These are phyloP conservation scores for Heterochromis multidens DNA, from an alignment of 2,113 vertebrate species.

Conservation along the genomic window DNA sequence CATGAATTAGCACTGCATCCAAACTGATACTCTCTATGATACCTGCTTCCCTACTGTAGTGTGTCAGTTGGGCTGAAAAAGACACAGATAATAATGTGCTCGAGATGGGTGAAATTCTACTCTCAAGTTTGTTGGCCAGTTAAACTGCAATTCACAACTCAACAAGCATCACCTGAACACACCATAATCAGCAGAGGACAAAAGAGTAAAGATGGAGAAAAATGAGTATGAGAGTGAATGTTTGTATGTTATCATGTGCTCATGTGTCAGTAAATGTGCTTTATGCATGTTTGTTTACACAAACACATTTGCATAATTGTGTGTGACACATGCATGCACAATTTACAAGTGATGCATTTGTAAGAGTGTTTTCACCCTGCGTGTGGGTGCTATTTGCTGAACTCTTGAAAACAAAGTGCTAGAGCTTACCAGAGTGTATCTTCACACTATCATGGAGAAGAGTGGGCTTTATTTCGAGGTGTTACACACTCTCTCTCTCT, in stretches of 20 bases:
- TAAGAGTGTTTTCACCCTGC: background rate
- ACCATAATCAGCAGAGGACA: background rate
- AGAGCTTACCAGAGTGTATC: constrained; percentile 43
- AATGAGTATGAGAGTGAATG: background rate
- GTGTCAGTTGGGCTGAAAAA: background rate
- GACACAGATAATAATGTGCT: background rate
- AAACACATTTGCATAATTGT: background rate
- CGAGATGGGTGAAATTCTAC: background rate
- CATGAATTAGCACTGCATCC: background rate
- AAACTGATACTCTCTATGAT: background rate
- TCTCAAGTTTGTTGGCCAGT: background rate
- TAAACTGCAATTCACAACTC: background rate
- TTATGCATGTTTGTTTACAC: background rate
- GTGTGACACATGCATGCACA: background rate
- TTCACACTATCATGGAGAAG: constrained; percentile 29
- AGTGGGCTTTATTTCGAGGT: constrained; percentile 7
- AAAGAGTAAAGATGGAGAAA: background rate
- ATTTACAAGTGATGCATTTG: background rate
- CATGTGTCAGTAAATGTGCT: background rate
- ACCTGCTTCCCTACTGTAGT: background rate
- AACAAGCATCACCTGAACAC: background rate
- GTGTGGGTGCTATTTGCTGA: constrained; percentile 30
- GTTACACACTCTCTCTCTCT: background rate
- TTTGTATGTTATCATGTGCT: background rate
- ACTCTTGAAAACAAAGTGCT: constrained; percentile 45